Base-by-base conservation (phyloP, 1,140 invertebrate species). In the Brachionus plicatilis region DNA sequence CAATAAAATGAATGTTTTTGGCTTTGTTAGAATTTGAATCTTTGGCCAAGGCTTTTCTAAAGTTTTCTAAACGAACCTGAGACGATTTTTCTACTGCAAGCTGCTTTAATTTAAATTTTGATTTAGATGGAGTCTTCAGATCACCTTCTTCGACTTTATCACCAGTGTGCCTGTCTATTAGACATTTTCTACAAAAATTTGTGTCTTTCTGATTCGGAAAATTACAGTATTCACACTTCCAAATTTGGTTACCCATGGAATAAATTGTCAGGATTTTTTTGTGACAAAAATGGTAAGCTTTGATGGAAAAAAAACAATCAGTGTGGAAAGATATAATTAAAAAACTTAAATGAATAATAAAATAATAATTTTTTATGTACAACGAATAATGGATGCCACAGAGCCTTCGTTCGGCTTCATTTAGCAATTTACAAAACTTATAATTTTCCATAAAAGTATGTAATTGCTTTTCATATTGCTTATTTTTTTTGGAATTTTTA, bases 211-310 rank as follows among this genome's bases (percentile, higher is more conserved):
- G 68, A 43, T 72, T 72, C 7, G 68, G 68, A 72, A 72, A 72
- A 45, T 72, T 72, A n/a, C 68, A 72, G 41, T 72, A 43, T 72
- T 72, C 68, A 24, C 68, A 72, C 37, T 72, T 72, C 68, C 68
- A 72, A 20, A 72, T 72, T 72, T 72, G 68, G 41, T 72, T 72
- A 45, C 68, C 68, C 68, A 72, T 41, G 33, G 17, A 68, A 68
- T n/a, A 68, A 33, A 41, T 14, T 24, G 3, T 33, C 11, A 0
- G 8, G 17, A 12, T 33, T 68, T 14, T 41, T 12, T 68, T 60
- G 27, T 27, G 17, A 8, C 20, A 60, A 60, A 60, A 24, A 20
- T 68, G 29, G 8, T 33, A 37, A 68, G 14, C 9, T 33, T 37
- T 7, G 20, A 68, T 33, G n/a, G 9, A 41, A 72, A 72, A 43